Evolutionary conservation across 2,888 invertebrate species (phyloP).

Genomic region (Mylabris sibirica): DNA sequence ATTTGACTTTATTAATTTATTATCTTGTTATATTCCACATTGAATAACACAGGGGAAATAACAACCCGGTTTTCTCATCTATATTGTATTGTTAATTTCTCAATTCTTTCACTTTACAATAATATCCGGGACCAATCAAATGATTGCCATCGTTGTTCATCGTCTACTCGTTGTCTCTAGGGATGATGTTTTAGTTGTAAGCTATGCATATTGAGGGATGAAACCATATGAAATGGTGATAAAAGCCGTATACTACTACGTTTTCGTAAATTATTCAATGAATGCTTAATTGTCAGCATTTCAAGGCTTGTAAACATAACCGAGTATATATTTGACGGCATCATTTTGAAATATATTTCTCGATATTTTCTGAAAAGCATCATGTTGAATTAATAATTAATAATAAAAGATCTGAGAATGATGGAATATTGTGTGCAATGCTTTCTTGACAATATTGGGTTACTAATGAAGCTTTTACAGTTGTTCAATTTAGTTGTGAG

Average conservation of each 20-base stretch:
- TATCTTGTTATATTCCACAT: slow-evolving; percentile 12
- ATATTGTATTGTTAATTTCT: not conserved
- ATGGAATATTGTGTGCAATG: no score
- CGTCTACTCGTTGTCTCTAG: slow-evolving; percentile 11
- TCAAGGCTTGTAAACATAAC: slow-evolving; percentile 15
- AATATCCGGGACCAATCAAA: not conserved
- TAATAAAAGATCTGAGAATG: not conserved
- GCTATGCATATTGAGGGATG: slow-evolving; percentile 41
- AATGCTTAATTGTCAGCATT: slow-evolving; percentile 36
- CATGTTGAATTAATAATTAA: slow-evolving; percentile 17
- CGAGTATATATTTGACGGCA: slow-evolving; percentile 20
- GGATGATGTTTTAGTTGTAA: slow-evolving; percentile 34
- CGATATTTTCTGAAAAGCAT: not conserved
- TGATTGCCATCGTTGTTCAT: not conserved
- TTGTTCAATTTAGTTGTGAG: not conserved
- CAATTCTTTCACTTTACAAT: not conserved
- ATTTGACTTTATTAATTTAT: no score
- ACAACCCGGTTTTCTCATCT: no score
- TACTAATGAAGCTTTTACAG: not conserved
- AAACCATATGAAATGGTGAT: slow-evolving; percentile 36
- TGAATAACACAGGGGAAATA: slow-evolving; percentile 21
- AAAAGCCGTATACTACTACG: slow-evolving; percentile 33
- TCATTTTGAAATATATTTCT: not conserved
- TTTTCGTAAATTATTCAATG: slow-evolving; percentile 36
- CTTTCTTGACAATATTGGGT: not conserved